Percentiles rank a stretch among this genome's conserved stretches.
Conservation (phyloP, 2,797 vertebrate genomes). For the Xenops minutus region DNA sequence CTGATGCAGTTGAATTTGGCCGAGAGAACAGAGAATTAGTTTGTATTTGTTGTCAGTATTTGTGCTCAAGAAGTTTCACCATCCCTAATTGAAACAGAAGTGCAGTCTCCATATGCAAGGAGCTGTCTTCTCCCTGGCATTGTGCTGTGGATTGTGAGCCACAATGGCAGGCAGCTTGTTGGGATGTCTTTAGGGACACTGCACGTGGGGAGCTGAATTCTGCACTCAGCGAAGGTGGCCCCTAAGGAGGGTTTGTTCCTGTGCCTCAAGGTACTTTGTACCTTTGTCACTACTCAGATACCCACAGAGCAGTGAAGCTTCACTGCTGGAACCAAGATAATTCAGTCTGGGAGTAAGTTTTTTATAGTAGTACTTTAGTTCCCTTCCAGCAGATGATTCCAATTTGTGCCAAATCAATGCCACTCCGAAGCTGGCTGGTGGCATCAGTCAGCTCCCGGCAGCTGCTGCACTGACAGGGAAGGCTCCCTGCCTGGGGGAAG, state of each 20-base stretch:
- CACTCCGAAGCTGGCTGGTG: background rate
- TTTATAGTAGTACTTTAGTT: background rate
- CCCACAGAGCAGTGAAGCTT: background rate
- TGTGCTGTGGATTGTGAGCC: background rate
- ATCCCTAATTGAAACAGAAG: background rate
- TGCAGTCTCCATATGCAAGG: background rate
- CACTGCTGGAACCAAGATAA: background rate
- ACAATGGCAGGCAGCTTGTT: background rate
- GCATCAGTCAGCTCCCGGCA: background rate
- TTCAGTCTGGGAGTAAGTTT: background rate
- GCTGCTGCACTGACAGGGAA: background rate
- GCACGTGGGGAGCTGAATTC: background rate
- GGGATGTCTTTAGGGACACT: background rate
- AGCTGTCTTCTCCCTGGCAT: background rate
- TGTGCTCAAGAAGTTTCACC: background rate
- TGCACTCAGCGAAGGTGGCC: background rate
- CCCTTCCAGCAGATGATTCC: slow-evolving; percentile 12
- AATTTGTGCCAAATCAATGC: slow-evolving; percentile 5
- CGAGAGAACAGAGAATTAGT: background rate
- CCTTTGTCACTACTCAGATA: background rate
- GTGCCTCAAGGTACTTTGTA: background rate
- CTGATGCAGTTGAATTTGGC: background rate
- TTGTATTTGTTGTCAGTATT: background rate
- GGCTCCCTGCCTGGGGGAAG: background rate
- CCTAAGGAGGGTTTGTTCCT: background rate